Evolutionary conservation across 1,140 invertebrate genomes (phyloP).

Genomic region (Gryllus bimaculatus): DNA sequence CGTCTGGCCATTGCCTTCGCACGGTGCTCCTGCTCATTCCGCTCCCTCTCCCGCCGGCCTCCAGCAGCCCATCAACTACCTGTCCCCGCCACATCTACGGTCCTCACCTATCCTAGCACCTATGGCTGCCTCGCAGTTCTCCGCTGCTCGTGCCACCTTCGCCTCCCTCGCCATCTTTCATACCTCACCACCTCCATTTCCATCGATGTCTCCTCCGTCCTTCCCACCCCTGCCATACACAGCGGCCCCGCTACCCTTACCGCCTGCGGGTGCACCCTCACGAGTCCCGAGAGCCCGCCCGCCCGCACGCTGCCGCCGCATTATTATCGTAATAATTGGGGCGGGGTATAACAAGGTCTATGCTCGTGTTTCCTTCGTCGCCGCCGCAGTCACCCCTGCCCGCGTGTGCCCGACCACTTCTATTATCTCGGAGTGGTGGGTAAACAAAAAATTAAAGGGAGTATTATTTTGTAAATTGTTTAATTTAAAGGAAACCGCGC

Average conservation of each 20-base stretch:
- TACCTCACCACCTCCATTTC: not conserved
- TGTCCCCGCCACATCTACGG: too few relatives aligned
- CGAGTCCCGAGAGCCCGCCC: not conserved
- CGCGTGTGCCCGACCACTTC: not conserved
- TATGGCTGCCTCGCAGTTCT: too few relatives aligned
- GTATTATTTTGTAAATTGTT: conserved; percentile 2
- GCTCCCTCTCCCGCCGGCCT: too few relatives aligned
- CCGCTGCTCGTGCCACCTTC: too few relatives aligned
- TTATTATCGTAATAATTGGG: not conserved
- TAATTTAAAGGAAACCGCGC: not conserved
- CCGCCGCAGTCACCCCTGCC: too few relatives aligned
- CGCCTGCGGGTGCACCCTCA: not conserved
- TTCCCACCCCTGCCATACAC: not conserved
- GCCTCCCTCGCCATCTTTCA: too few relatives aligned
- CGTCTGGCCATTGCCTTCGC: too few relatives aligned
- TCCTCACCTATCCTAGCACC: too few relatives aligned
- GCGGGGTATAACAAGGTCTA: not conserved
- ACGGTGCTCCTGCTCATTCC: too few relatives aligned
- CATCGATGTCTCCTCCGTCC: too few relatives aligned
- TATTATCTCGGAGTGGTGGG: not conserved
- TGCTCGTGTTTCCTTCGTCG: not conserved
- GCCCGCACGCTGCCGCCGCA: not conserved
- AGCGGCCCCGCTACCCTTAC: too few relatives aligned
- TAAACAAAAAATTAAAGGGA: conserved; percentile 2
- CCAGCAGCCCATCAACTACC: too few relatives aligned